A percentile compares a stretch with the other conserved stretches of the same genome.
These are phyloP conservation scores for Cheilosia urbana DNA, from an alignment of 2,888 invertebrate genomes.

Conservation along the genomic window DNA sequence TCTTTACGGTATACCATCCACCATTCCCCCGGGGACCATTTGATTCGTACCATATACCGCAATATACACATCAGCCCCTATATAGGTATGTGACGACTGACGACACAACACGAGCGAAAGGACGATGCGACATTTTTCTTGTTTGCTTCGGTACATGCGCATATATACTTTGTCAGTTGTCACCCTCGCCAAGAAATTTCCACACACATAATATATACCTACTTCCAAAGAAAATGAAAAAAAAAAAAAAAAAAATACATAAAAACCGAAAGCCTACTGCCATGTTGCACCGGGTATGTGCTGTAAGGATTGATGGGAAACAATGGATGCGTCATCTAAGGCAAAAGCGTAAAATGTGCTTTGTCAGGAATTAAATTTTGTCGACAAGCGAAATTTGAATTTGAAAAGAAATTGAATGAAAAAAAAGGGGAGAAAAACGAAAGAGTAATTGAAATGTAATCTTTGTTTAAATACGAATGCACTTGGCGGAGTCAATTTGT, in stretches of 20 bases:
- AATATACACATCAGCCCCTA: constrained; percentile 16
- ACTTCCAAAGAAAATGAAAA: background rate
- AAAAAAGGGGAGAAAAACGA: background rate
- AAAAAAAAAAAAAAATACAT: background rate
- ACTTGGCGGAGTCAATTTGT: constrained; percentile 54
- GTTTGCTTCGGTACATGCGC: constrained; percentile 64
- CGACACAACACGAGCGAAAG: constrained; percentile 14
- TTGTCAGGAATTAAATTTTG: constrained; percentile 30
- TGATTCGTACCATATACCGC: constrained; percentile 52
- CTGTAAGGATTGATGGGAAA: constrained; percentile 30
- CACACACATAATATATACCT: constrained; percentile 28
- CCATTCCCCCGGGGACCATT: constrained; percentile 51
- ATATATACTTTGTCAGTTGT: constrained; percentile 72
- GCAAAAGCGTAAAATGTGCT: constrained; percentile 27
- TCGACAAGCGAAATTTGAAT: constrained; percentile 10
- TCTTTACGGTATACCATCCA: constrained; percentile 31
- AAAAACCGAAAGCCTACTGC: constrained; percentile 22
- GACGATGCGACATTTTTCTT: constrained; percentile 73
- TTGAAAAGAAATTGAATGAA: background rate
- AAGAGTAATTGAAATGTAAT: constrained; percentile 49
- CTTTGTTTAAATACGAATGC: constrained; percentile 38
- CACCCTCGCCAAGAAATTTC: constrained; percentile 56
- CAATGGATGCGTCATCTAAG: constrained; percentile 43
- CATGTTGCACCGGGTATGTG: background rate
- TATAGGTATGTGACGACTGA: constrained; percentile 26